Conservation (phyloP, 2,113 vertebrate species). For the Merops nubicus region DNA sequence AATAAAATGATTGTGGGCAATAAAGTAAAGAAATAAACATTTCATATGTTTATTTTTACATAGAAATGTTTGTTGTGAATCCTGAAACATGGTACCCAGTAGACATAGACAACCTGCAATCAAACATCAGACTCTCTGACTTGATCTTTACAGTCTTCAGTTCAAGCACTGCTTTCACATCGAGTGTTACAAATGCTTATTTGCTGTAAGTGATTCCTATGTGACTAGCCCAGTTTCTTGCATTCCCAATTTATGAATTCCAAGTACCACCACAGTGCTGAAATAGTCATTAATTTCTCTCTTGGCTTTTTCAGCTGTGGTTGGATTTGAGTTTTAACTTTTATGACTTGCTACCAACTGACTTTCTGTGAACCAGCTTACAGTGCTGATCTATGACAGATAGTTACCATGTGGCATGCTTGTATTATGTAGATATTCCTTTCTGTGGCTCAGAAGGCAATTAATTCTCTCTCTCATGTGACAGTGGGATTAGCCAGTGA, state of each 20-base stretch:
- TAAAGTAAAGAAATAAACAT: too few species aligned
- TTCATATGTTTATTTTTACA: background rate
- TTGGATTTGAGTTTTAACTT: conserved; percentile 18
- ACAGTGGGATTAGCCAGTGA: background rate
- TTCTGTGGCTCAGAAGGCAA: background rate
- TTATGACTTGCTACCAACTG: background rate
- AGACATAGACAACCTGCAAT: background rate
- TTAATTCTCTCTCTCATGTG: background rate
- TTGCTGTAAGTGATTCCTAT: too few species aligned
- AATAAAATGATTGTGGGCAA: background rate
- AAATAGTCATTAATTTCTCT: background rate
- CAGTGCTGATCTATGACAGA: background rate
- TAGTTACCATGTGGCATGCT: too few species aligned
- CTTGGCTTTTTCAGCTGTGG: background rate
- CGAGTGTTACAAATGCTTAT: too few species aligned
- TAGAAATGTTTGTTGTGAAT: background rate
- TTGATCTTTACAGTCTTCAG: background rate
- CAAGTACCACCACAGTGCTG: background rate
- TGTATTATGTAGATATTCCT: background rate
- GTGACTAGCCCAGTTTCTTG: background rate
- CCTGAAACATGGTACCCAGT: background rate
- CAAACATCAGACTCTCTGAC: background rate
- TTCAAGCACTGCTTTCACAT: too few species aligned
- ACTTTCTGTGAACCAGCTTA: background rate
- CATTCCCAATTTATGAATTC: background rate